phyloP scores from a whole-genome alignment of 2,797 vertebrate species.

The Melanotaenia trifasciata region DNA sequence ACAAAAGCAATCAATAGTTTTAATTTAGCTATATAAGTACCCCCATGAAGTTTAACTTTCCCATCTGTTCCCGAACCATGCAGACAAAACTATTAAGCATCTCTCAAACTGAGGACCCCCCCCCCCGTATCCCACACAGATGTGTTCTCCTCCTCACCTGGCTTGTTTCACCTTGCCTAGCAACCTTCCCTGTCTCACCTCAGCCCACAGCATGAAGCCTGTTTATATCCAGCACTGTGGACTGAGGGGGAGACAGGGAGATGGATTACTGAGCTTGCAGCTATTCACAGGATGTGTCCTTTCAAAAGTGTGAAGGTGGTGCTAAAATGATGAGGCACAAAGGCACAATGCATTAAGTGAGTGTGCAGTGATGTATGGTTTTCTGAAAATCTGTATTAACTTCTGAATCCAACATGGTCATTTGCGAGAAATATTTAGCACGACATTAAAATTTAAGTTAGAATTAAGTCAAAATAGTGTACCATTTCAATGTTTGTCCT shows the following conservation, averaged over 20 bases:
- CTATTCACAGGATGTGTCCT: conserved; percentile 64
- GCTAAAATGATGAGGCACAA: conserved; percentile 45
- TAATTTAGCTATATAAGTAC: conserved; percentile 6
- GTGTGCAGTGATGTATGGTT: conserved; percentile 8
- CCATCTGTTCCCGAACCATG: conserved; percentile 35
- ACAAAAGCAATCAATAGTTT: conserved; percentile 8
- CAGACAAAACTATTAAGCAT: conserved; percentile 16
- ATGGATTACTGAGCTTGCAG: conserved; percentile 65
- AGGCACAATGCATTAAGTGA: conserved; percentile 14
- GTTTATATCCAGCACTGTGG: conserved; percentile 32
- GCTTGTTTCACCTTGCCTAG: conserved; percentile 51
- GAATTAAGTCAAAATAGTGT: not conserved
- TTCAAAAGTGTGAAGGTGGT: conserved; percentile 70
- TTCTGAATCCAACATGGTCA: not conserved
- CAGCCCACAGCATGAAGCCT: conserved; percentile 20
- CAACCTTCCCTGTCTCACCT: conserved; percentile 49
- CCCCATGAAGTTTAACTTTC: conserved; percentile 6
- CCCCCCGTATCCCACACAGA: conserved; percentile 49
- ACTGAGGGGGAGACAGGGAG: conserved; percentile 53
- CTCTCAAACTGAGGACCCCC: conserved; percentile 25
- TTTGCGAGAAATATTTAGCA: not conserved
- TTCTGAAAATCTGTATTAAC: conserved; percentile 1
- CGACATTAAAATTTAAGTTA: not conserved
- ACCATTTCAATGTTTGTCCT: not conserved
- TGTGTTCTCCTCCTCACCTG: conserved; percentile 37